Evolutionary conservation across 2,888 invertebrate species (phyloP).

Genomic region (Agrilus cyanescens): DNA sequence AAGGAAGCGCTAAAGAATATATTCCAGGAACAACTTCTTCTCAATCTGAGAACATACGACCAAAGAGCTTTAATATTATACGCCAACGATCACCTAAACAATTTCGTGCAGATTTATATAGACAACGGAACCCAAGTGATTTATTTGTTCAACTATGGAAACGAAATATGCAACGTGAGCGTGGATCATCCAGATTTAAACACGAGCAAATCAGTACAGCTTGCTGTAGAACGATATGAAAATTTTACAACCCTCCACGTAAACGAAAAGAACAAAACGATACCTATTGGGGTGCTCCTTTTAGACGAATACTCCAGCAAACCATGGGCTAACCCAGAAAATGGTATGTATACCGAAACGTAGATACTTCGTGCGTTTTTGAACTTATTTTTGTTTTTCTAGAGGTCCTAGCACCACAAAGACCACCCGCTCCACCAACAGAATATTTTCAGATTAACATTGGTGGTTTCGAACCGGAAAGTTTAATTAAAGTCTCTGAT

Average conservation of each 20-base stretch:
- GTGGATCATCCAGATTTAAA: slow-evolving; percentile 64
- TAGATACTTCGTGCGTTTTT: slow-evolving; percentile 7
- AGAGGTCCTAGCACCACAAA: slow-evolving; percentile 79
- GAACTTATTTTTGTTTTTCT: neutral
- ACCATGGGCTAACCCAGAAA: slow-evolving; percentile 75
- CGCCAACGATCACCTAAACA: slow-evolving; percentile 85
- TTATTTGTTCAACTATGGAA: slow-evolving; percentile 72
- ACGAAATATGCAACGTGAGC: slow-evolving; percentile 68
- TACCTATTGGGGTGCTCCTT: slow-evolving; percentile 55
- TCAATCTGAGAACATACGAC: slow-evolving; percentile 83
- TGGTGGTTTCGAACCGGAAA: slow-evolving; percentile 72
- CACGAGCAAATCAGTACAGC: slow-evolving; percentile 74
- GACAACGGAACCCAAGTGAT: slow-evolving; percentile 68
- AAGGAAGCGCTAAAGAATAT: slow-evolving; percentile 57
- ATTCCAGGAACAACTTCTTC: slow-evolving; percentile 67
- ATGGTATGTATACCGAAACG: slow-evolving; percentile 41
- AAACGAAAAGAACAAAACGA: slow-evolving; percentile 61
- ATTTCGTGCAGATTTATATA: slow-evolving; percentile 82
- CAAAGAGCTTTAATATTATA: slow-evolving; percentile 72
- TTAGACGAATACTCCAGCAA: slow-evolving; percentile 71
- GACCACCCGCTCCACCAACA: slow-evolving; percentile 79
- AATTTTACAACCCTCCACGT: slow-evolving; percentile 69
- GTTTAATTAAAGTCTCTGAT: slow-evolving; percentile 47
- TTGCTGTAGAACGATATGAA: slow-evolving; percentile 67
- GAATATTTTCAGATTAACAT: slow-evolving; percentile 83